phyloP scores from a whole-genome alignment of 2,888 invertebrate species.

The Schizotus pectinicornis region DNA sequence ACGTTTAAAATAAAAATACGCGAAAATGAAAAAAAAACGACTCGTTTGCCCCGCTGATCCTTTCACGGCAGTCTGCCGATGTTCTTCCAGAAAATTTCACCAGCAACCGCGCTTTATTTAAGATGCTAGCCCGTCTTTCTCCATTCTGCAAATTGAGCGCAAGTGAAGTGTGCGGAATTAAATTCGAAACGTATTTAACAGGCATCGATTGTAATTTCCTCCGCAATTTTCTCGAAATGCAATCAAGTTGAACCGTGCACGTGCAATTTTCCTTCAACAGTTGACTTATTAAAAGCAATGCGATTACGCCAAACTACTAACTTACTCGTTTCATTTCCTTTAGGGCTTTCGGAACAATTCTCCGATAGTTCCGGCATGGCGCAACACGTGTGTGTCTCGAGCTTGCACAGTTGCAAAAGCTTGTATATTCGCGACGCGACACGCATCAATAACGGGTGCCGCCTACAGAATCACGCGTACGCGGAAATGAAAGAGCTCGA shows the following conservation, averaged over 20 bases:
- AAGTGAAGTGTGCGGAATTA: neutral
- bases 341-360: slow-evolving; percentile 24
- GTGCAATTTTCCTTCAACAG: slow-evolving; percentile 20
- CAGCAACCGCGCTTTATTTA: slow-evolving; percentile 1
- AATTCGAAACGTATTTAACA: slow-evolving; percentile 5
- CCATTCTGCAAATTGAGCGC: slow-evolving; percentile 6
- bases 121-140: neutral
- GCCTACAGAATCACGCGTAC: too few species aligned
- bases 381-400: slow-evolving; percentile 30
- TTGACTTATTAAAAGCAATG: slow-evolving; percentile 16
- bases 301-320: slow-evolving; percentile 17
- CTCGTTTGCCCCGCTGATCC: too few species aligned
- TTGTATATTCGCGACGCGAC: too few species aligned
- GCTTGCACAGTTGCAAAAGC: too few species aligned
- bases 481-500: neutral
- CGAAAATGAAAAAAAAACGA: too few species aligned
- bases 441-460: too few species aligned
- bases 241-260: slow-evolving; percentile 18
- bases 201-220: slow-evolving; percentile 15
- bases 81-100: neutral
- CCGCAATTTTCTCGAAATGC: slow-evolving; percentile 13
- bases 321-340: slow-evolving; percentile 27
- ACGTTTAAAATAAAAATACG: too few species aligned
- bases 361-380: slow-evolving; percentile 27
- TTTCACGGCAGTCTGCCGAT: neutral